Evolutionary conservation across 2,888 invertebrate species (phyloP).

Genomic region (Listrodromus nycthemerus): DNA sequence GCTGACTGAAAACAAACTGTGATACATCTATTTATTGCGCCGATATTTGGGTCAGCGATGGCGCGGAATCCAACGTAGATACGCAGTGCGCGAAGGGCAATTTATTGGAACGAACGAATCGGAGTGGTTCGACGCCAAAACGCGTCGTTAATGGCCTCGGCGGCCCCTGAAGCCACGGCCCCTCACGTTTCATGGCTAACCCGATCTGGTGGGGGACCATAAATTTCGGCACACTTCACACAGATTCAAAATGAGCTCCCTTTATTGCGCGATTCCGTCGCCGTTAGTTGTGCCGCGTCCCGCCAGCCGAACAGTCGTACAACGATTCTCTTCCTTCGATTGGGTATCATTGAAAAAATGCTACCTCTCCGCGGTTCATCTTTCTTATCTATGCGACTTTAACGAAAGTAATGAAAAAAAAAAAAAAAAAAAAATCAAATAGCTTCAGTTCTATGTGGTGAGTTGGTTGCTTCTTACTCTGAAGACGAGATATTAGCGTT

Average conservation of each 20-base stretch:
- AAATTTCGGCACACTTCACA: conserved; percentile 86
- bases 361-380: background rate
- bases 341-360: conserved; percentile 28
- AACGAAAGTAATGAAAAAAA: background rate
- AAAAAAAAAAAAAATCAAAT: background rate
- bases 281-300: conserved; percentile 78
- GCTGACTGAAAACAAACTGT: background rate
- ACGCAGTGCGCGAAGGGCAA: conserved; percentile 20
- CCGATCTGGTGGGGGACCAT: conserved; percentile 78
- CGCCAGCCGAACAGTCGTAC: conserved; percentile 75
- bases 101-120: conserved; percentile 52
- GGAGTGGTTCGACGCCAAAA: conserved; percentile 70
- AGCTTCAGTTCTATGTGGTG: conserved; percentile 32
- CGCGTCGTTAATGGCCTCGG: conserved; percentile 76
- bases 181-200: conserved; percentile 66
- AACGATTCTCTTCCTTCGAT: conserved; percentile 53
- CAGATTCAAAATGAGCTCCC: conserved; percentile 86
- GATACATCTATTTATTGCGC: conserved; percentile 1
- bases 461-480: background rate
- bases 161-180: conserved; percentile 72
- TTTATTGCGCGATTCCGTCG: conserved; percentile 84
- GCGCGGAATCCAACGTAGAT: background rate
- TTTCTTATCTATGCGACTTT: background rate
- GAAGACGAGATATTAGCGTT: background rate
- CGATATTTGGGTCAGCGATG: conserved; percentile 23